Conservation (phyloP, 1,140 invertebrate species). For the honey bee (Apis mellifera) region Amel_HAv3.1 CM009940.2:1112001-1112500, state of each 20-base stretch:
- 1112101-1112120: conserved; percentile 23
- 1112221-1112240: conserved; percentile 29
- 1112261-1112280: conserved; percentile 53
- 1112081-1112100: conserved; percentile 4
- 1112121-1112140: neutral
- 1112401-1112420: conserved; percentile 12
- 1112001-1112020: conserved; percentile 29
- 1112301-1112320: conserved; percentile 35
- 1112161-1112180: conserved; percentile 37
- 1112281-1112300: conserved; percentile 34
- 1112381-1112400: conserved; percentile 8
- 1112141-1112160: neutral
- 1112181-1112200: conserved; percentile 44
- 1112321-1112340: conserved; percentile 5
- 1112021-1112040: conserved; percentile 36
- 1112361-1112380: conserved; percentile 39
- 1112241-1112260: conserved; percentile 7
- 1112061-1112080: conserved; percentile 48
- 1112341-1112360: neutral
- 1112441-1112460: neutral
- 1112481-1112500: neutral
- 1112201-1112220: conserved; percentile 41
- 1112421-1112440: neutral
- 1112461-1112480: neutral
- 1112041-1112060: conserved; percentile 47